A percentile compares a stretch with the other conserved stretches of the same genome.
Evolutionary conservation across 2,113 vertebrate species (phyloP).

Genomic region (Microcebus tavaratra): DNA sequence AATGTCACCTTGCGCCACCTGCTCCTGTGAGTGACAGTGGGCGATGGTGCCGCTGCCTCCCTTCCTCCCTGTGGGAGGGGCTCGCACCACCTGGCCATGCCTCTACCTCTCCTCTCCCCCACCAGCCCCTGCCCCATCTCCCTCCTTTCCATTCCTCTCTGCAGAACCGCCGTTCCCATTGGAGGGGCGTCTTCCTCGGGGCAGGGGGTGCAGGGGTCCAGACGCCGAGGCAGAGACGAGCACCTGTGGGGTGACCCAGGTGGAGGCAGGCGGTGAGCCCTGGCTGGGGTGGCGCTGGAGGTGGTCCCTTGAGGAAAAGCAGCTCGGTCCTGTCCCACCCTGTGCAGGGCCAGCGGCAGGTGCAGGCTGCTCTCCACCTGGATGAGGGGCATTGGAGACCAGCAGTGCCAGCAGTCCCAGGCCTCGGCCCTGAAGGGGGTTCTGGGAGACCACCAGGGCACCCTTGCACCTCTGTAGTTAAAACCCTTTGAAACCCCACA

Average conservation of each 20-base stretch:
- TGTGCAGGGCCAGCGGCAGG: rapidly evolving
- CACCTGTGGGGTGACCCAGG: no score
- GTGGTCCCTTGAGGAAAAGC: neutral
- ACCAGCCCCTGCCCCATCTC: neutral
- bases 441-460: neutral
- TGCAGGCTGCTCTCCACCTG: neutral
- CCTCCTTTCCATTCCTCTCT: no score
- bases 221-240: neutral
- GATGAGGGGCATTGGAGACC: no score
- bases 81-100: rapidly evolving
- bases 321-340: neutral
- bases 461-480: neutral
- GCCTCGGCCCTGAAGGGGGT: neutral
- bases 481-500: neutral
- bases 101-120: no score
- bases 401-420: neutral
- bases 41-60: rapidly evolving
- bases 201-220: no score
- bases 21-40: neutral
- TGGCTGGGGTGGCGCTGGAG: no score
- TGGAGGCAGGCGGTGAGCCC: no score
- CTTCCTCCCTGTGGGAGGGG: neutral
- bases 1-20: neutral
- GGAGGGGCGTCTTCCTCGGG: neutral
- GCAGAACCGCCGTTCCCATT: no score